These are phyloP conservation scores for Hippopotamyrus pictus DNA, from an alignment of 2,797 vertebrate genomes.

Conservation along the genomic window DNA sequence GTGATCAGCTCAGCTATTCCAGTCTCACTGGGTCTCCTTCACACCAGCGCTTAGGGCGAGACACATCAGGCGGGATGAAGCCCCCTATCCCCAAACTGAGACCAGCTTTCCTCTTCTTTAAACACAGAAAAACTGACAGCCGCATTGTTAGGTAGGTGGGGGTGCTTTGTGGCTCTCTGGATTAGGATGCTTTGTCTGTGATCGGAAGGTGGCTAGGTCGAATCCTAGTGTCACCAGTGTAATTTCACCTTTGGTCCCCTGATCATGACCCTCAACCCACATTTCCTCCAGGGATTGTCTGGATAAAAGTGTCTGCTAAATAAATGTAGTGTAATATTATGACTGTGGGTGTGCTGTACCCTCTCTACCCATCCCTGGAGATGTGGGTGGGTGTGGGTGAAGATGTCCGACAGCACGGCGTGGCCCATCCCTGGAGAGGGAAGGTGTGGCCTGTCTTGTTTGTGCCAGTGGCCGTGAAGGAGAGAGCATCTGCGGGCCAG, in stretches of 20 bases:
- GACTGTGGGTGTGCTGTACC: neutral
- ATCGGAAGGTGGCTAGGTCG: neutral
- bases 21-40: neutral
- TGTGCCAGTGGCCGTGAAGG: neutral
- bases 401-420: neutral
- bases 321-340: neutral
- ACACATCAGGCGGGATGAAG: neutral
- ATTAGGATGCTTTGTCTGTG: neutral
- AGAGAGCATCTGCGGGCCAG: neutral
- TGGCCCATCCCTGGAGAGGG: neutral
- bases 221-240: neutral
- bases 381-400: neutral
- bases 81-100: neutral
- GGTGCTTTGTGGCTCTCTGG: neutral
- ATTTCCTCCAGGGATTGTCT: neutral
- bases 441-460: neutral
- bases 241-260: neutral
- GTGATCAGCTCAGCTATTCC: neutral
- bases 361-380: neutral
- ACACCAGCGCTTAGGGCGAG: neutral
- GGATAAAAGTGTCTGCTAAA: neutral
- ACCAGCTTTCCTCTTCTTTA: neutral
- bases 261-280: neutral
- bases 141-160: neutral
- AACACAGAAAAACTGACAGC: neutral